These are phyloP conservation scores for Bergia sp. DNA, from an alignment of 92 coral and sea anemone genomes.

Conservation along the genomic window DNA sequence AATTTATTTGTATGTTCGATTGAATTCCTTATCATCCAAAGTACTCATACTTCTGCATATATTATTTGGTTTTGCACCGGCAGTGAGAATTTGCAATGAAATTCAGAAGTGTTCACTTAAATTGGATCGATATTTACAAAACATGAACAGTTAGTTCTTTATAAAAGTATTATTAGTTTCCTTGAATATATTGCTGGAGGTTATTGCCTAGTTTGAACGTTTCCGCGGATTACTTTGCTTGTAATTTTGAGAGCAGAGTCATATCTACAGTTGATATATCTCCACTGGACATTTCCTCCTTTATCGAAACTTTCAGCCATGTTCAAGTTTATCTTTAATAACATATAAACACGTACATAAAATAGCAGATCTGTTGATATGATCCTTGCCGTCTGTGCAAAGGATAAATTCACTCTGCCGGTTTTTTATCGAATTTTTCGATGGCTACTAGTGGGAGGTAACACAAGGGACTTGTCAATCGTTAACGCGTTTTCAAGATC, in stretches of 20 bases:
- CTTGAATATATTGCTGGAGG: conserved; percentile 1
- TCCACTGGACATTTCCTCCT: conserved; percentile 17
- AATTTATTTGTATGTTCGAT: conserved; percentile 16
- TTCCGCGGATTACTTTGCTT: neutral
- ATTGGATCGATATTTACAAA: conserved; percentile 25
- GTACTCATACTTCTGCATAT: neutral
- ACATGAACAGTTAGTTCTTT: conserved; percentile 10
- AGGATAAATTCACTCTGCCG: neutral
- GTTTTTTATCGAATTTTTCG: neutral
- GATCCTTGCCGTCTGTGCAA: neutral
- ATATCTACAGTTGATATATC: neutral
- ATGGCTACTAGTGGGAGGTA: neutral
- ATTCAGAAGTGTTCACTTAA: conserved; percentile 17
- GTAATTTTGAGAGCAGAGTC: conserved; percentile 16
- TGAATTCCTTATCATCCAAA: conserved; percentile 29
- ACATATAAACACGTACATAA: neutral
- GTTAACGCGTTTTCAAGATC: neutral
- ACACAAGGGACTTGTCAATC: neutral
- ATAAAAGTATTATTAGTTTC: neutral
- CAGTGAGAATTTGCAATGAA: conserved; percentile 1
- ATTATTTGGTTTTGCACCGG: conserved; percentile 10
- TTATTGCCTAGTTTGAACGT: conserved; percentile 6
- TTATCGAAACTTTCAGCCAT: neutral
- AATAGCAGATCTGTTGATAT: conserved; percentile 22
- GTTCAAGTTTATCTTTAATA: conserved; percentile 1